Conservation (phyloP, 2,888 invertebrate genomes). For the Ganaspis brasiliensis region DNA sequence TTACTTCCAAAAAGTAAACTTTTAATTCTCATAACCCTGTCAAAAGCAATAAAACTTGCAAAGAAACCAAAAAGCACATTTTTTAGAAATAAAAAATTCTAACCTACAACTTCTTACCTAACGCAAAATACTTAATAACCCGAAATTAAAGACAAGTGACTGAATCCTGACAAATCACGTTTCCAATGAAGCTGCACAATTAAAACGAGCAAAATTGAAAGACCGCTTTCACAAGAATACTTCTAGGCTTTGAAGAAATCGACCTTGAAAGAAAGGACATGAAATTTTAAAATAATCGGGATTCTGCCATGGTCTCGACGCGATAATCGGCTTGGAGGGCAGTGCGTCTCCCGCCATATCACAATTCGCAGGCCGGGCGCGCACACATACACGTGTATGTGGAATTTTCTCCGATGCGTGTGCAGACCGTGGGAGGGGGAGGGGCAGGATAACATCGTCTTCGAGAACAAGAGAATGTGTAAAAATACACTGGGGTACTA, state of each 20-base stretch:
- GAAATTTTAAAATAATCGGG: conserved; percentile 1
- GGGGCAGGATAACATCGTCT: conserved; percentile 4
- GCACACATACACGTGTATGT: neutral
- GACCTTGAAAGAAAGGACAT: neutral
- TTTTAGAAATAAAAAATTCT: too few relatives aligned
- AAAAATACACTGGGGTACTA: conserved; percentile 21
- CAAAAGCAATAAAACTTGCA: too few relatives aligned
- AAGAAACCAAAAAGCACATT: too few relatives aligned
- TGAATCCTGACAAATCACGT: too few relatives aligned
- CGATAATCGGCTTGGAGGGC: conserved; percentile 18
- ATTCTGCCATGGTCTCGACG: conserved; percentile 11
- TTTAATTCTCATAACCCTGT: too few relatives aligned
- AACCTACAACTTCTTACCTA: too few relatives aligned
- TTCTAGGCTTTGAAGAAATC: neutral
- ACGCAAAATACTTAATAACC: too few relatives aligned
- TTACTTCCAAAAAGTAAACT: too few relatives aligned
- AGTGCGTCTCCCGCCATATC: conserved; percentile 25
- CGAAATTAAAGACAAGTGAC: too few relatives aligned
- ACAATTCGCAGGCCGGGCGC: conserved; percentile 20
- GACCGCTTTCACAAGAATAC: too few relatives aligned
- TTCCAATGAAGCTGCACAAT: too few relatives aligned
- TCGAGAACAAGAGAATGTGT: neutral
- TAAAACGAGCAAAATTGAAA: too few relatives aligned
- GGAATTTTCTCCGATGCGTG: conserved; percentile 12
- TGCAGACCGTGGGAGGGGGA: conserved; percentile 1